A percentile compares a stretch with the other conserved stretches of the same genome.
Conservation (phyloP, 1,140 invertebrate species). For the Sinella curviseta region DNA sequence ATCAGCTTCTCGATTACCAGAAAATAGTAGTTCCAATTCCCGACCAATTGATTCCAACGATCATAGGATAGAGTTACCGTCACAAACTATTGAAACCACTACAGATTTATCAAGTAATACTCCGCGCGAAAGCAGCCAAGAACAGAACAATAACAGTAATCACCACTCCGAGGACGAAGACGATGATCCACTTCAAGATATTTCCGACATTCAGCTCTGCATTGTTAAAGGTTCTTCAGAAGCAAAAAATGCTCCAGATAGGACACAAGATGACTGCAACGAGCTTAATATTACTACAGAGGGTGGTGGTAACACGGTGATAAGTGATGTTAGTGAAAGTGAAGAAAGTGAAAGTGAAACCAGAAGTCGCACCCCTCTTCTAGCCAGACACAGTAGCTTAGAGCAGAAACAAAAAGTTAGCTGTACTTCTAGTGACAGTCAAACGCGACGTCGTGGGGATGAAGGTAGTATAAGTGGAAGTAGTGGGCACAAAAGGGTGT, state of each 20-base stretch:
- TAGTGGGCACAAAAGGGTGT: constrained; percentile 41
- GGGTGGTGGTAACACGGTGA: not conserved
- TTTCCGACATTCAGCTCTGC: not conserved
- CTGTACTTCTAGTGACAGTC: constrained; percentile 25
- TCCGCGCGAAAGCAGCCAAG: not conserved
- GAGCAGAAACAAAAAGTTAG: constrained; percentile 37
- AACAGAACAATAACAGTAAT: not conserved
- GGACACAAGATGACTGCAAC: too few species aligned
- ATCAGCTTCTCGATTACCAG: not conserved
- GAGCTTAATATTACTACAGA: not conserved
- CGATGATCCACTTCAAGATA: not conserved
- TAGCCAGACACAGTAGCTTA: constrained; percentile 40
- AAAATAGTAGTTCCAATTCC: not conserved
- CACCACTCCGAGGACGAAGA: not conserved
- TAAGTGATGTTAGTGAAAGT: constrained; percentile 30
- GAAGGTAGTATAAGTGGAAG: constrained; percentile 23
- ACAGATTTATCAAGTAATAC: not conserved
- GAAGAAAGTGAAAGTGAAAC: constrained; percentile 34
- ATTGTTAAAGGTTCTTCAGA: not conserved
- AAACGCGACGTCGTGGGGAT: not conserved
- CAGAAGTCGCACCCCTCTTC: constrained; percentile 40
- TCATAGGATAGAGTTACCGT: not conserved
- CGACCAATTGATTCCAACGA: not conserved
- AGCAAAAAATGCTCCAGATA: too few species aligned
- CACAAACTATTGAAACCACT: too few species aligned